Evolutionary conservation across 2,888 invertebrate genomes (phyloP), one percentile per base, ranked within the genome.

Genomic region (Watsonalla cultraria): DNA sequence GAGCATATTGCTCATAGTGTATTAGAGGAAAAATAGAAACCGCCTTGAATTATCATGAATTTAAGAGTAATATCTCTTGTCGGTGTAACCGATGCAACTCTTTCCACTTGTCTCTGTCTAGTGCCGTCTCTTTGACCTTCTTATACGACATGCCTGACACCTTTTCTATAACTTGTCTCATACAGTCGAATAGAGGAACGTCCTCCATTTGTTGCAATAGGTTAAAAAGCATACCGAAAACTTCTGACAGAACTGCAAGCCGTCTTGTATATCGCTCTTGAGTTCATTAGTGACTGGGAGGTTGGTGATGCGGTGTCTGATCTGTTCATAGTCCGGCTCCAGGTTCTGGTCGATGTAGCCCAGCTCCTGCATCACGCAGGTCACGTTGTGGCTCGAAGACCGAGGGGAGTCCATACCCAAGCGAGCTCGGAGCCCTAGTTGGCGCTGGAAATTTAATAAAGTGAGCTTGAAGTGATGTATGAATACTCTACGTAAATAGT

Each of bases 321-420:
- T 94, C 76, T 92, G 92, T 39, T 90, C 91, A 72, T 92, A 94
- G 79, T 94, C 93, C 0, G 94, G 94, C 67, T 94, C 94, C 65
- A 94, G 81, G 72, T 93, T 93, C 60, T 92, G 76, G 72, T 94
- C 93, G 65, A 94, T 87, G 79, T 94, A 94, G 52, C 94, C 94
- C 0, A 94, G 86, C 71, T 94, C 94, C 70, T 94, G 94, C 94
- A 94, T 94, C 45, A 94, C 93, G 74, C 94, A 94, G 0, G 94
- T 94, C 33, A 94, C 92, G 79, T 94, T 94, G 60, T 91, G 91
- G 5, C 64, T 68, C 60, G 91, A 82, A 6, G 88, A 77, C 9
- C 90, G 87, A 0, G 92, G 86, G 6, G 92, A 91, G 65, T 93
- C 80, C 9, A 92, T 78, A 59, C 94, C 94, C 39, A 94, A 75